Evolutionary conservation across 1,140 invertebrate genomes (phyloP).

Genomic region (Zaprionus capensis): DNA sequence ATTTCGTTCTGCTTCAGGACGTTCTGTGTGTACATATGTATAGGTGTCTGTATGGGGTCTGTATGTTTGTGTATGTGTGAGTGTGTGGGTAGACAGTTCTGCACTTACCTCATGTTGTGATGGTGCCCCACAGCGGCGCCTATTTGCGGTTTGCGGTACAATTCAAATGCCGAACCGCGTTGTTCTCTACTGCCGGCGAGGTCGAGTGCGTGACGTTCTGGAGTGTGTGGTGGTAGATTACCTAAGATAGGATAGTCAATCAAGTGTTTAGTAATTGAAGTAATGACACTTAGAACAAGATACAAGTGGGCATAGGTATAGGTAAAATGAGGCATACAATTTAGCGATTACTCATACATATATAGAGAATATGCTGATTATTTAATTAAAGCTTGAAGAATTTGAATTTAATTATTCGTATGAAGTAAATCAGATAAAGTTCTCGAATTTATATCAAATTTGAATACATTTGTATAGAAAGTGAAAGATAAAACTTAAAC

Average conservation of each 20-base stretch:
- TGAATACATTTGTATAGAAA: too few relatives aligned
- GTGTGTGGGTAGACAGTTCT: neutral
- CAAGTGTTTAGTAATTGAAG: neutral
- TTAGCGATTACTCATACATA: too few relatives aligned
- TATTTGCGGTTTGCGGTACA: slow-evolving; percentile 94
- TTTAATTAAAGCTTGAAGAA: too few relatives aligned
- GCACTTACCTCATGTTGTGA: slow-evolving; percentile 90
- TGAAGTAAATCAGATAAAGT: too few relatives aligned
- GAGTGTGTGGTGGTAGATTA: slow-evolving; percentile 78
- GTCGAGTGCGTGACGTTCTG: slow-evolving; percentile 86
- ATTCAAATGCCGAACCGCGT: slow-evolving; percentile 96
- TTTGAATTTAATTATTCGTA: too few relatives aligned
- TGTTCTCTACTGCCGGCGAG: slow-evolving; percentile 94
- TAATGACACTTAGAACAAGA: too few relatives aligned
- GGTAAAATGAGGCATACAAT: too few relatives aligned
- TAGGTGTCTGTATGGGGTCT: neutral
- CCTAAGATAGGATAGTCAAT: slow-evolving; percentile 33
- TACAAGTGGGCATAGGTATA: too few relatives aligned
- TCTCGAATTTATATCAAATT: too few relatives aligned
- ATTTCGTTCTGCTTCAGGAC: slow-evolving; percentile 28
- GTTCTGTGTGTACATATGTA: slow-evolving; percentile 2
- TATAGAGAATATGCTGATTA: too few relatives aligned
- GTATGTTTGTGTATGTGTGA: slow-evolving; percentile 1
- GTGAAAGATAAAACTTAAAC: too few relatives aligned
- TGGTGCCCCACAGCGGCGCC: slow-evolving; percentile 85